A percentile compares a stretch with the other conserved stretches of the same genome.
Conservation (phyloP, 1,140 invertebrate species). For the Sweltsa coloradensis region DNA sequence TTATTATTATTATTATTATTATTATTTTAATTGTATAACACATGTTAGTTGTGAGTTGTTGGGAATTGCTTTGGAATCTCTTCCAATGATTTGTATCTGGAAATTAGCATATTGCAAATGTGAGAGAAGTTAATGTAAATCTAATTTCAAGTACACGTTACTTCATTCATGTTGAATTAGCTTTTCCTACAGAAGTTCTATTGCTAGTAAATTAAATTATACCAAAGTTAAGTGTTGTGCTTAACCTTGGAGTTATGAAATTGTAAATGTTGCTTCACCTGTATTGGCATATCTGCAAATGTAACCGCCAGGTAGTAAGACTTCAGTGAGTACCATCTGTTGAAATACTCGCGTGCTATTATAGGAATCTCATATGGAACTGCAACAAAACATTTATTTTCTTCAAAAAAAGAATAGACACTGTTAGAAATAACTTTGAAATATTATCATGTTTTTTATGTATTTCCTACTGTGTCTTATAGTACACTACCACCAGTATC, state of each 20-base stretch:
- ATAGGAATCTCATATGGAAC: constrained; percentile 79
- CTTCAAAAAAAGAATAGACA: no score
- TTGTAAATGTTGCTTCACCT: constrained; percentile 36
- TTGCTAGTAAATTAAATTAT: not conserved
- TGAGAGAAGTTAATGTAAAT: not conserved
- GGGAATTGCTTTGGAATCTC: no score
- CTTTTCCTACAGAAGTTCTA: constrained; percentile 18
- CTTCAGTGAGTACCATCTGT: constrained; percentile 86
- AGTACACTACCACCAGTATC: no score
- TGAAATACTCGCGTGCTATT: constrained; percentile 76
- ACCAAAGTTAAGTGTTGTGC: not conserved
- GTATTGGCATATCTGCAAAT: constrained; percentile 71
- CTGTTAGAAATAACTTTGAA: no score
- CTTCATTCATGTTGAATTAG: not conserved
- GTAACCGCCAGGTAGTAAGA: constrained; percentile 81
- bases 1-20: no score
- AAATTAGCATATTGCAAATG: not conserved
- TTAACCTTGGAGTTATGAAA: not conserved
- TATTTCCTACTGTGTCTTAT: no score
- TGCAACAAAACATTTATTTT: constrained; percentile 38
- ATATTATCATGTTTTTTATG: no score
- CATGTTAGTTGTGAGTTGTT: no score
- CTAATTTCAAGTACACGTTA: not conserved
- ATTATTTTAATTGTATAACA: no score
- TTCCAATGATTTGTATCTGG: no score